A percentile compares a stretch with the other conserved stretches of the same genome.
Evolutionary conservation across 23 tunicate genomes (phyloP).

Genomic region (Pegea sp.): DNA sequence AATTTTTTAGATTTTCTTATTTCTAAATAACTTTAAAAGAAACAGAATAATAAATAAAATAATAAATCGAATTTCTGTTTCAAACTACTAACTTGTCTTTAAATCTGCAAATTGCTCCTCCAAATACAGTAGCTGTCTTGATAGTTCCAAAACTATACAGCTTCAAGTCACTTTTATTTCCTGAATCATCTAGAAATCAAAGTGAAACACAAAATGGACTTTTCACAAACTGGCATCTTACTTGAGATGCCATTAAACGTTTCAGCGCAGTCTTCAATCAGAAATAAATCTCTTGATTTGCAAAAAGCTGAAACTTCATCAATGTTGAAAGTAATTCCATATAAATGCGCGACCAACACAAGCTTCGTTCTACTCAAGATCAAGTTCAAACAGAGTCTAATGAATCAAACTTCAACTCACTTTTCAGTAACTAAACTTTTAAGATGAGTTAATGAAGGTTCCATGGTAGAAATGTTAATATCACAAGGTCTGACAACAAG

Average conservation of each 20-base stretch:
- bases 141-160: conserved; percentile 47
- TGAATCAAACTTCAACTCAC: no score
- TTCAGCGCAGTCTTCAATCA: conserved; percentile 53
- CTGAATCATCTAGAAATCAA: conserved; percentile 47
- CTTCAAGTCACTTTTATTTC: conserved; percentile 24
- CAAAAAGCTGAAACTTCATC: conserved; percentile 12
- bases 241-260: conserved; percentile 11
- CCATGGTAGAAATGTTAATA: conserved; percentile 14
- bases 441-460: conserved; percentile 12
- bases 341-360: conserved; percentile 27
- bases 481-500: conserved; percentile 29
- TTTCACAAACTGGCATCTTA: not conserved
- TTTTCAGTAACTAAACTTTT: conserved; percentile 7
- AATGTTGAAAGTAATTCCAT: conserved; percentile 36
- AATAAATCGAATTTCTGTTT: no score
- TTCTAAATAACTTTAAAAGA: no score
- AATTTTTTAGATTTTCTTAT: no score
- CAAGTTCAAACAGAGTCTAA: no score
- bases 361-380: conserved; percentile 40
- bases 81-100: conserved; percentile 20
- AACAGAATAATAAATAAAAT: no score
- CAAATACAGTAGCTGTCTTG: conserved; percentile 27
- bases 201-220: not conserved
- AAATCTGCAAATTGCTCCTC: conserved; percentile 26
- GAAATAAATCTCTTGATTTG: conserved; percentile 6